A percentile compares a stretch with the other conserved stretches of the same genome.
These are phyloP conservation scores for Molanna angustata DNA, from an alignment of 2,888 invertebrate genomes.

Conservation along the genomic window DNA sequence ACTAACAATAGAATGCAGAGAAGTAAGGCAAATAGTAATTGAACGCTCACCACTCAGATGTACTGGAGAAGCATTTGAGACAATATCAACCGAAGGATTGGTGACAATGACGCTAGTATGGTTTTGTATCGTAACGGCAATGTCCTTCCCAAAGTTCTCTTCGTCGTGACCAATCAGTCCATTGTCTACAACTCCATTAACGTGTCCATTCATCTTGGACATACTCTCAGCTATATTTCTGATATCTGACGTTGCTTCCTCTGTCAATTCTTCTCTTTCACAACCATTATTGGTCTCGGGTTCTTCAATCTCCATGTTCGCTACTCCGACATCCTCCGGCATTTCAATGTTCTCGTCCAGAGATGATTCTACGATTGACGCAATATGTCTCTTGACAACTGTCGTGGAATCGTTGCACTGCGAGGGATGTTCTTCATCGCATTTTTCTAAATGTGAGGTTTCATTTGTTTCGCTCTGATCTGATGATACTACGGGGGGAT, in stretches of 20 bases:
- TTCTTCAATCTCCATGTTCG: slow-evolving; percentile 33
- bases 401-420: slow-evolving; percentile 11
- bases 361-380: slow-evolving; percentile 19
- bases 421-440: slow-evolving; percentile 20
- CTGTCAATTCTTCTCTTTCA: slow-evolving; percentile 35
- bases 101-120: slow-evolving; percentile 69
- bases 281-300: slow-evolving; percentile 36
- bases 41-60: slow-evolving; percentile 19
- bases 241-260: slow-evolving; percentile 40
- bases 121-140: slow-evolving; percentile 40
- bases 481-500: slow-evolving; percentile 52
- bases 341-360: slow-evolving; percentile 30
- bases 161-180: slow-evolving; percentile 35
- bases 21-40: too few species aligned
- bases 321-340: slow-evolving; percentile 29
- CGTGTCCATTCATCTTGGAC: slow-evolving; percentile 47
- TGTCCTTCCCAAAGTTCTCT: slow-evolving; percentile 36
- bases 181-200: slow-evolving; percentile 21
- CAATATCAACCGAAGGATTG: slow-evolving; percentile 67
- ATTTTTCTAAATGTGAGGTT: slow-evolving; percentile 36
- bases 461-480: slow-evolving; percentile 50
- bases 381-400: slow-evolving; percentile 5
- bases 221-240: slow-evolving; percentile 51
- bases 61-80: slow-evolving; percentile 48
- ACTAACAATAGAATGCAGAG: too few species aligned